Conservation (phyloP, 2,888 invertebrate species). For the Acanthopleura granulata region DNA sequence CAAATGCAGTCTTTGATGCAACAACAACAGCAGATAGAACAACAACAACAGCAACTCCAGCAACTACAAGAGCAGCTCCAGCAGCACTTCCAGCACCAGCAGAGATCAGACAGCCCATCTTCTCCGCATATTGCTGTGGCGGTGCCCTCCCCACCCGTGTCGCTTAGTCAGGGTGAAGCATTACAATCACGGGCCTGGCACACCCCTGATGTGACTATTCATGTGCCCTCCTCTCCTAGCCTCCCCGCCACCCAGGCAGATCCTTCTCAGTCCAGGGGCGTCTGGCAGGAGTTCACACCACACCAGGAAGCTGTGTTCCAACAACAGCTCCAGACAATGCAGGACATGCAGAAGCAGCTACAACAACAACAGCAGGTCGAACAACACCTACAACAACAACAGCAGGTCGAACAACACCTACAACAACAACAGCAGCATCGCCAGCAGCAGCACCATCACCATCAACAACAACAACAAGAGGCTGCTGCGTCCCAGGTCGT, state of each 20-base stretch:
- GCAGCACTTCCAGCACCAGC: constrained; percentile 31
- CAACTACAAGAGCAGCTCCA: constrained; percentile 30
- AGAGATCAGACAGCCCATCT: constrained; percentile 13
- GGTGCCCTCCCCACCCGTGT: neutral
- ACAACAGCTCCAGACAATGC: constrained; percentile 42
- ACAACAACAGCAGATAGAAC: constrained; percentile 30
- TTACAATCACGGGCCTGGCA: neutral
- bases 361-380: constrained; percentile 35
- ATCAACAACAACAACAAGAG: constrained; percentile 40
- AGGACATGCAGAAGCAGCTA: constrained; percentile 42
- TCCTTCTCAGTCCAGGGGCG: constrained; percentile 17
- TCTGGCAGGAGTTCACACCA: constrained; percentile 23
- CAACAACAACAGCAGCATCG: constrained; percentile 21
- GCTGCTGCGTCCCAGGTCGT: neutral
- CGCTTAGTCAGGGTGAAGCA: neutral
- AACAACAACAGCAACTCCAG: constrained; percentile 27
- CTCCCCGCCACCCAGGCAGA: constrained; percentile 3
- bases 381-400: constrained; percentile 19
- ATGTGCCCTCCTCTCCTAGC: neutral
- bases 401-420: constrained; percentile 21
- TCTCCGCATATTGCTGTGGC: neutral
- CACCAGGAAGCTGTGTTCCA: constrained; percentile 40
- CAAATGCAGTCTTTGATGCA: constrained; percentile 32
- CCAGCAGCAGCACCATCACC: constrained; percentile 39
- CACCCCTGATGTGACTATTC: neutral